Base-by-base conservation (phyloP, 2,888 invertebrate genomes). In the Sipha maydis region DNA sequence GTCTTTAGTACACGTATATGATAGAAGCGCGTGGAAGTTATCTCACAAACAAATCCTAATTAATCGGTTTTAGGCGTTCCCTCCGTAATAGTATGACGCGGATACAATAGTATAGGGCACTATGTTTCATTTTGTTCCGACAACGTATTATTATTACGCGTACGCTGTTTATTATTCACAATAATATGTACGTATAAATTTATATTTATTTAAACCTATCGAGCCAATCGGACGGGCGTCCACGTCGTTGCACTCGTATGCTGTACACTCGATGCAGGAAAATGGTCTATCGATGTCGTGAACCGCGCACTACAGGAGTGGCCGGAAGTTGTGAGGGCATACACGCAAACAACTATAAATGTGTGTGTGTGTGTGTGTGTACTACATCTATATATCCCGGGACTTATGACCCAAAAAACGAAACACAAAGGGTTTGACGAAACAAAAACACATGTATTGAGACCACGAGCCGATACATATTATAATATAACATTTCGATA, bases 281-380 rank as follows among this genome's bases (percentile, higher is more conserved):
- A 73, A 73, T 54, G 73, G 83, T 25, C 71, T 73, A 25, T 77
- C 7, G 56, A 61, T 61, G 54, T 56, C 79, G 54, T 17, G 71
- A 71, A 71, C 61, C 11, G 69, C 9, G 38, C 56, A 54, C 38
- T 38, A 7, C 86, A n/a, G 88, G 88, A 82, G 88, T 82, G 88
- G 79, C 82, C 88, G 88, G 88, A 88, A 88, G 80, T 88, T 21
- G 88, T 31, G 41, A 82, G 82, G 80, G 86, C 86, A 82, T 25
- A 41, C 82, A 82, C 73, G 67, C 71, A 21, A 83, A 83, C 69
- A 80, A 71, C 14, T 31, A 41, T 31, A 34, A 14, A 21, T 19
- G 7, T 3, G n/a, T 7, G 4, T 14, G 21, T 25, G 21, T 31
- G 3, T 2, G 7, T 75, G 3, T 17, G 41, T 80, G 69, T 82